Evolutionary conservation across 23 tunicate genomes (phyloP).

Genomic region (Diplosoma virens): DNA sequence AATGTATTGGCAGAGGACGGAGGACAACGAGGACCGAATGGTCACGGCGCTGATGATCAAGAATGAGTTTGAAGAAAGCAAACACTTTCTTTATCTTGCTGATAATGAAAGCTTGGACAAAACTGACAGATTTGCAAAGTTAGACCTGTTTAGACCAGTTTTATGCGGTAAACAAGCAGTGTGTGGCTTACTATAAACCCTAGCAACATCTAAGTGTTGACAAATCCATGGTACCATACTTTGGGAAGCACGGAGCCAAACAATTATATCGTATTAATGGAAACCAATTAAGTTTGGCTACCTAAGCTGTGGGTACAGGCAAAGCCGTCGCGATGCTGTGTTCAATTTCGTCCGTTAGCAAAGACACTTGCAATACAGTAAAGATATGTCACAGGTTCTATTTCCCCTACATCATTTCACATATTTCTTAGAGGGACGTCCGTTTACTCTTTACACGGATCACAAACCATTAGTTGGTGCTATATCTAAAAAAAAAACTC

Average conservation of each 20-base stretch:
- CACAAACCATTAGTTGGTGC: no score
- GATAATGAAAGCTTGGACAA: background rate
- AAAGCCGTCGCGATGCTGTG: background rate
- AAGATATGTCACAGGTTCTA: no score
- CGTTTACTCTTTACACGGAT: no score
- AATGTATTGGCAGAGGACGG: background rate
- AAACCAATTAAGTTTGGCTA: background rate
- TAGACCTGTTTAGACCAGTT: background rate
- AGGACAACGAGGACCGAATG: background rate
- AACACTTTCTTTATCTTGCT: background rate
- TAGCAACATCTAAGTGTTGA: background rate
- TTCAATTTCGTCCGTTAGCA: background rate
- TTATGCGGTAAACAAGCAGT: background rate
- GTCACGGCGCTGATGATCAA: background rate
- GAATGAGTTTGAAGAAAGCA: background rate
- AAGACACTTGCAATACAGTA: no score
- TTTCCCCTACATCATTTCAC: no score
- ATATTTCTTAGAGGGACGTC: no score
- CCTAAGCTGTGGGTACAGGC: conserved; percentile 2
- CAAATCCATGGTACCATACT: background rate
- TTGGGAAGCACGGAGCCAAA: conserved; percentile 7
- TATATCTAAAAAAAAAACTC: no score
- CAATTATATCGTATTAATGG: background rate
- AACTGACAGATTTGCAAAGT: background rate
- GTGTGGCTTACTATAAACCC: background rate